These are phyloP conservation scores for Abramis brama DNA, from an alignment of 2,113 vertebrate species.

Conservation along the genomic window DNA sequence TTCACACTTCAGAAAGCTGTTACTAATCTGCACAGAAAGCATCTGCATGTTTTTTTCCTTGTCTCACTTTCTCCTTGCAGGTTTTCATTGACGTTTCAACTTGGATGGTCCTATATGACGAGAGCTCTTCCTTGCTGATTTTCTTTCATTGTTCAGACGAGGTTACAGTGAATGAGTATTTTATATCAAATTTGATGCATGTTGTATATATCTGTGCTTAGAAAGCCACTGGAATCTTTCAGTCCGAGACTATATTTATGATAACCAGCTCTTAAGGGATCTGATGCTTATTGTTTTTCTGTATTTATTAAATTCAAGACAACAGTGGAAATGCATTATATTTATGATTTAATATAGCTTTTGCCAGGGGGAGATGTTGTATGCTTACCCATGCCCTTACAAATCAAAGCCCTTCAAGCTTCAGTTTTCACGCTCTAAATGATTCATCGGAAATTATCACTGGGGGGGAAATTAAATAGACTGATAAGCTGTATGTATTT, in stretches of 20 bases:
- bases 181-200: neutral
- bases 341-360: constrained; percentile 54
- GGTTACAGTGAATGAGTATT: neutral
- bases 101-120: no score
- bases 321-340: constrained; percentile 59
- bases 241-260: neutral
- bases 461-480: constrained; percentile 2
- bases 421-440: neutral
- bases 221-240: neutral
- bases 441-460: constrained; percentile 6
- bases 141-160: no score
- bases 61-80: neutral
- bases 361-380: constrained; percentile 50
- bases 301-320: constrained; percentile 13
- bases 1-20: neutral
- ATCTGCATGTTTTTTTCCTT: neutral
- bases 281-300: constrained; percentile 18
- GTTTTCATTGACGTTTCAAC: neutral
- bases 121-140: no score
- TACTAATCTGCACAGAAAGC: neutral
- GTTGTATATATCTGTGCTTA: constrained; percentile 2
- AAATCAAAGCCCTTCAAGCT: constrained; percentile 21
- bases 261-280: constrained; percentile 3
- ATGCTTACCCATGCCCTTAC: constrained; percentile 53
- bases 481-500: constrained; percentile 3